phyloP scores from a whole-genome alignment of 2,888 invertebrate species.

The Hoplodrina ambigua region DNA sequence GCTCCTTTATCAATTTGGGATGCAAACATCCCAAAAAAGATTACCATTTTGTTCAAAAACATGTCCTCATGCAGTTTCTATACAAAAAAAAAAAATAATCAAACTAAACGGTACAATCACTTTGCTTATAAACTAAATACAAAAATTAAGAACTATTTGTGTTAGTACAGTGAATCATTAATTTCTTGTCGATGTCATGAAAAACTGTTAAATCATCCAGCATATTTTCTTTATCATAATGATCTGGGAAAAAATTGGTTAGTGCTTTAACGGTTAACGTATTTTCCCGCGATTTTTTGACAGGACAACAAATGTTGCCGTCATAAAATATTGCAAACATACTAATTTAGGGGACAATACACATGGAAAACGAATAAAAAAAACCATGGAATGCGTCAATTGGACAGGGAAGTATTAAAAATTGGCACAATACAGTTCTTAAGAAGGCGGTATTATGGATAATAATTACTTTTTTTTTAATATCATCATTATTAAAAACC shows the following conservation, averaged over 20 bases:
- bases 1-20: neutral
- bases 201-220: conserved; percentile 25
- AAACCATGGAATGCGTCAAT: conserved; percentile 75
- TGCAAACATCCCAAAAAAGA: neutral
- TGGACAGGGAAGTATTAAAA: conserved; percentile 71
- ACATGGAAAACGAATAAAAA: conserved; percentile 49
- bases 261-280: conserved; percentile 14
- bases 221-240: conserved; percentile 18
- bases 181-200: conserved; percentile 41
- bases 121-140: conserved; percentile 63
- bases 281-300: conserved; percentile 1
- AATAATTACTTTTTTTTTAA: conserved; percentile 59
- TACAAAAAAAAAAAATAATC: conserved; percentile 53
- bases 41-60: conserved; percentile 30
- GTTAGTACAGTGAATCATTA: conserved; percentile 48
- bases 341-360: conserved; percentile 46
- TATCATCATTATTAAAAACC: conserved; percentile 70
- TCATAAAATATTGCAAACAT: conserved; percentile 9
- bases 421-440: conserved; percentile 81
- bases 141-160: conserved; percentile 55
- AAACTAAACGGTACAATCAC: conserved; percentile 53
- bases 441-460: conserved; percentile 74
- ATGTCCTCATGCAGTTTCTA: conserved; percentile 38
- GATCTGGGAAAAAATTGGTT: conserved; percentile 16
- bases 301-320: conserved; percentile 17